These are phyloP conservation scores for Sepioteuthis lessoniana DNA, from an alignment of 2,888 invertebrate species.

Conservation along the genomic window DNA sequence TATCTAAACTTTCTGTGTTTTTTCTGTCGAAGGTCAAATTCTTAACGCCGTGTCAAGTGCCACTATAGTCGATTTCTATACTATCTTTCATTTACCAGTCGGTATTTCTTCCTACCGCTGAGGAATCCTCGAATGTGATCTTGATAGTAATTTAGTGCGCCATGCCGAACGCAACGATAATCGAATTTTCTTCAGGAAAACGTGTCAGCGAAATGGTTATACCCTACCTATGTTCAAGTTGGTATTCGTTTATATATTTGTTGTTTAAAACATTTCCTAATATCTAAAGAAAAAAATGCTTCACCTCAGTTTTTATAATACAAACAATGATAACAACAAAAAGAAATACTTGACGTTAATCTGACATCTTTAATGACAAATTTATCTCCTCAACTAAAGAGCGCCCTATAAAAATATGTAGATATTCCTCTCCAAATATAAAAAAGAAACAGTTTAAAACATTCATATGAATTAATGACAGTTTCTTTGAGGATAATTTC, in stretches of 20 bases:
- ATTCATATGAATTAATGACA: not conserved
- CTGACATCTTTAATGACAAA: not conserved
- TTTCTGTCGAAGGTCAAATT: too few species aligned
- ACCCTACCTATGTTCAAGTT: not conserved
- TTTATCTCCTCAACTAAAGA: conserved; percentile 33
- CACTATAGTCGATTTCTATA: too few species aligned
- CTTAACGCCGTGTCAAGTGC: too few species aligned
- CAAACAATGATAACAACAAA: not conserved
- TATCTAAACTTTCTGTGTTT: too few species aligned
- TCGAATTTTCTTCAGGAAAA: too few species aligned
- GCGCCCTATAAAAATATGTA: not conserved
- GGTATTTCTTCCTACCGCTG: too few species aligned
- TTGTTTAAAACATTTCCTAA: not conserved
- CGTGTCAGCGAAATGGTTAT: too few species aligned
- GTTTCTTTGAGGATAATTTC: not conserved
- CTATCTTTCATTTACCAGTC: too few species aligned
- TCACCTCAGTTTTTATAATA: not conserved
- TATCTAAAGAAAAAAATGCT: not conserved
- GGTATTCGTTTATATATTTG: not conserved
- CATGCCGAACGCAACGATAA: too few species aligned
- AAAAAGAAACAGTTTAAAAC: not conserved
- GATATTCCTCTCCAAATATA: not conserved
- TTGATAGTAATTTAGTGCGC: too few species aligned
- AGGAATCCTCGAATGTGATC: too few species aligned
- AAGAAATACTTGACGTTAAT: not conserved